Evolutionary conservation across 2,113 vertebrate species (phyloP).

Genomic region (Protobothrops mucrosquamatus): DNA sequence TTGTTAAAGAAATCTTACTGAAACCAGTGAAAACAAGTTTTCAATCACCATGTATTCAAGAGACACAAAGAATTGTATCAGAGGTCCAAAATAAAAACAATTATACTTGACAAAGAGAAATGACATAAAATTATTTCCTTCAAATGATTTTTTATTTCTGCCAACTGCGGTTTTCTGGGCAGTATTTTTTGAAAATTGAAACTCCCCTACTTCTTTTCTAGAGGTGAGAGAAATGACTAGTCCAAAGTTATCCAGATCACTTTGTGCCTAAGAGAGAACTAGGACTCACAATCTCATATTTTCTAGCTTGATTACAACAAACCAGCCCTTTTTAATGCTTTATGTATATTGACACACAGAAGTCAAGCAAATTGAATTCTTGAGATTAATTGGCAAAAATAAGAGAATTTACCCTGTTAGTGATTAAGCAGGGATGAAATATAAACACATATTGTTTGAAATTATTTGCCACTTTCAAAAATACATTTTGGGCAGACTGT

Average conservation of each 20-base stretch:
- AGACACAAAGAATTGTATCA: neutral
- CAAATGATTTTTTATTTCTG: neutral
- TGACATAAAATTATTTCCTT: neutral
- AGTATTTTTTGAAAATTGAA: neutral
- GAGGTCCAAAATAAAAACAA: neutral
- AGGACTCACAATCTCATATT: neutral
- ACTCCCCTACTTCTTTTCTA: neutral
- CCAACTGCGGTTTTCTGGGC: neutral
- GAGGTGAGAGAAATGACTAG: neutral
- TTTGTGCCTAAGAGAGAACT: neutral
- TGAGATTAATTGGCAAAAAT: neutral
- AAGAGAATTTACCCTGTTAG: neutral
- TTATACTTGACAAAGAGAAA: neutral
- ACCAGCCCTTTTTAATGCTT: neutral
- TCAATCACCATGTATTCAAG: neutral
- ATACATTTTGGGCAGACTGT: neutral
- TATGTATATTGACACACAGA: neutral
- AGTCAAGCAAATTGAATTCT: conserved; percentile 9
- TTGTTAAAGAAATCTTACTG: neutral
- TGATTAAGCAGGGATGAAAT: neutral
- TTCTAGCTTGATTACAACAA: neutral
- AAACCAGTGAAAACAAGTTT: neutral
- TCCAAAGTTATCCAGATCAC: neutral
- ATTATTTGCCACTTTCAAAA: neutral
- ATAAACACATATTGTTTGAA: neutral